A percentile compares a stretch with the other conserved stretches of the same genome.
These are phyloP conservation scores for Macrotus californicus DNA, from an alignment of 2,113 vertebrate genomes.

Conservation along the genomic window DNA sequence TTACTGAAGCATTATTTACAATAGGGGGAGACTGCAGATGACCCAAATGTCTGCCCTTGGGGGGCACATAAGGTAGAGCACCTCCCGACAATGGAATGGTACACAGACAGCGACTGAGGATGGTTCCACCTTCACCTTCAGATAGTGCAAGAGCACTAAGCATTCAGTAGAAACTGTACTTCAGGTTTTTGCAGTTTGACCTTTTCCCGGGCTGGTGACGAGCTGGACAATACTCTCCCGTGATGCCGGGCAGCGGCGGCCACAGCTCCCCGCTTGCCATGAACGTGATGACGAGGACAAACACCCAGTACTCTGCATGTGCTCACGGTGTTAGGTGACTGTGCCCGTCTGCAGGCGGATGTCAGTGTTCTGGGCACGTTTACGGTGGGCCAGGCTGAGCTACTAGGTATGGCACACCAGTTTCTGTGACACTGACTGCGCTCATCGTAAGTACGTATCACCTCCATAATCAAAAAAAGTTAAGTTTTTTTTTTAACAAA, in stretches of 20 bases:
- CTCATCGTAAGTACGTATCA: background rate
- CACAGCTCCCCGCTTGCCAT: background rate
- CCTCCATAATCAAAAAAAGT: background rate
- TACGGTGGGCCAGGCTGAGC: background rate
- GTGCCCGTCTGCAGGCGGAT: background rate
- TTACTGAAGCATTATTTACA: background rate
- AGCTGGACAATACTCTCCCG: background rate
- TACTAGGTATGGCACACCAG: background rate
- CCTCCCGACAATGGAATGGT: background rate
- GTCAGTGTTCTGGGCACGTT: background rate
- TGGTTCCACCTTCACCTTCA: background rate
- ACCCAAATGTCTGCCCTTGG: background rate
- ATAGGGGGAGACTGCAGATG: background rate
- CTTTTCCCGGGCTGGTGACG: background rate
- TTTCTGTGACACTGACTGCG: background rate
- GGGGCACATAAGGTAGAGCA: background rate
- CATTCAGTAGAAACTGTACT: too few relatives aligned
- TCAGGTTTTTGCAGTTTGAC: background rate
- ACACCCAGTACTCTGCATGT: rapidly evolving
- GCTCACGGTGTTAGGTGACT: background rate
- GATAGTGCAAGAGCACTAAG: background rate
- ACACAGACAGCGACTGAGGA: background rate
- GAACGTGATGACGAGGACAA: too few relatives aligned
- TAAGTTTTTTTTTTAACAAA: background rate
- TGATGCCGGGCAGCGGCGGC: background rate